phyloP scores from a whole-genome alignment of 2,113 vertebrate genomes.

The Aspiorhynchus laticeps region DNA sequence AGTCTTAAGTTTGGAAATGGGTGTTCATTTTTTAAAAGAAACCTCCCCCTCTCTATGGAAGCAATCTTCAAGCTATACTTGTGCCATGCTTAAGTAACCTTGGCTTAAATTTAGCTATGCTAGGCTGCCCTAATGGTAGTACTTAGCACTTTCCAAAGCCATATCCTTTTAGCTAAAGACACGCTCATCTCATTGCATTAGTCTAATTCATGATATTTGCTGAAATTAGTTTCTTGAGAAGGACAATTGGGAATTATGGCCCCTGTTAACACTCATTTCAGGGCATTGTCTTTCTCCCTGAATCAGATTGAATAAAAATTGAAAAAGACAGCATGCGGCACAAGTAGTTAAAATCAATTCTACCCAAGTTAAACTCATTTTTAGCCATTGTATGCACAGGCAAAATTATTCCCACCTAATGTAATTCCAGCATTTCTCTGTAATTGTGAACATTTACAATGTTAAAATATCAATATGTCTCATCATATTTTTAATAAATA shows the following conservation, averaged over 20 bases:
- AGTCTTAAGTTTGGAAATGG: constrained; percentile 70
- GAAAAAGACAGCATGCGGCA: constrained; percentile 1
- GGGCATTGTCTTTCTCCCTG: constrained; percentile 30
- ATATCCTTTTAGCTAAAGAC: constrained; percentile 39
- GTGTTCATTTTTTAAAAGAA: constrained; percentile 66
- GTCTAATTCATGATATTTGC: constrained; percentile 37
- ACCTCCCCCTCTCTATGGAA: constrained; percentile 46
- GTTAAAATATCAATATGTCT: background rate
- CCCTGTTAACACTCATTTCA: constrained; percentile 41
- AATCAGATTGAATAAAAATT: constrained; percentile 24
- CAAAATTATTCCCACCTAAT: background rate
- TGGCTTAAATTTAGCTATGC: constrained; percentile 45
- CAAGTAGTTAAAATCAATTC: background rate
- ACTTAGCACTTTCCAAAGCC: constrained; percentile 46
- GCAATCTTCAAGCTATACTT: constrained; percentile 54
- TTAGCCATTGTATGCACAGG: background rate
- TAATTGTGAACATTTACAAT: background rate
- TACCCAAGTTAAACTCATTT: background rate
- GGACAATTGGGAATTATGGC: constrained; percentile 38
- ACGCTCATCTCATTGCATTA: constrained; percentile 37
- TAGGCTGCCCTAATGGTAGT: constrained; percentile 54
- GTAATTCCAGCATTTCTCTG: background rate
- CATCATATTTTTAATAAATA: background rate
- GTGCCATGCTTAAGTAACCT: constrained; percentile 60
- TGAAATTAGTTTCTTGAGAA: constrained; percentile 47